phyloP scores from a whole-genome alignment of 2,888 invertebrate species.

The Morpho deidamia region DNA sequence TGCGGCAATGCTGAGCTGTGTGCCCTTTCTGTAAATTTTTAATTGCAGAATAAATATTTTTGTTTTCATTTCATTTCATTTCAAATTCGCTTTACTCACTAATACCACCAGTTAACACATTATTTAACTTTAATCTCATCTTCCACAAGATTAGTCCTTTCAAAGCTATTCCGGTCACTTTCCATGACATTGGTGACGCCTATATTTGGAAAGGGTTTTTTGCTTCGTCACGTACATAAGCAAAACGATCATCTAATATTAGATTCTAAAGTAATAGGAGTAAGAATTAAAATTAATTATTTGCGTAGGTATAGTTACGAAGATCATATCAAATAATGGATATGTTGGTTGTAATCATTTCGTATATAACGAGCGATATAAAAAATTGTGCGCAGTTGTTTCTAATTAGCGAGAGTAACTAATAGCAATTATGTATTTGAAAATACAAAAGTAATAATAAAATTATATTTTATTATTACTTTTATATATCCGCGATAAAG shows the following conservation, averaged over 20 bases:
- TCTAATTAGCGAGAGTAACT: background rate
- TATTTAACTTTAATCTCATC: conserved; percentile 2
- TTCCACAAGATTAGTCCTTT: conserved; percentile 12
- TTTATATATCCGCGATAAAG: too few species aligned
- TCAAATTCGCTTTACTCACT: too few species aligned
- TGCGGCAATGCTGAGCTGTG: too few species aligned
- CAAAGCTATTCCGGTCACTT: conserved; percentile 20
- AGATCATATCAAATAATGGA: conserved; percentile 11
- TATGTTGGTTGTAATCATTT: conserved; percentile 10
- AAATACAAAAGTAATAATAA: too few species aligned
- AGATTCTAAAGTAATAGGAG: background rate
- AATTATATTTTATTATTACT: too few species aligned
- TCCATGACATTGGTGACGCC: conserved; percentile 22
- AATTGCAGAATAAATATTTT: too few species aligned
- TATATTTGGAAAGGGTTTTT: conserved; percentile 22
- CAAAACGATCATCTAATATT: background rate
- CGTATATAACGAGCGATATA: background rate
- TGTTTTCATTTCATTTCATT: too few species aligned
- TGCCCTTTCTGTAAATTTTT: too few species aligned
- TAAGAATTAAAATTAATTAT: conserved; percentile 8
- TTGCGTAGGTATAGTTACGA: conserved; percentile 2
- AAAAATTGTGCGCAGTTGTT: background rate
- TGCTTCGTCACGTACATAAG: conserved; percentile 19
- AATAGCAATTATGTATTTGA: background rate
- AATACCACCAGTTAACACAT: background rate